Conservation (phyloP, 2,113 vertebrate species). For the Melanerpes formicivorus region DNA sequence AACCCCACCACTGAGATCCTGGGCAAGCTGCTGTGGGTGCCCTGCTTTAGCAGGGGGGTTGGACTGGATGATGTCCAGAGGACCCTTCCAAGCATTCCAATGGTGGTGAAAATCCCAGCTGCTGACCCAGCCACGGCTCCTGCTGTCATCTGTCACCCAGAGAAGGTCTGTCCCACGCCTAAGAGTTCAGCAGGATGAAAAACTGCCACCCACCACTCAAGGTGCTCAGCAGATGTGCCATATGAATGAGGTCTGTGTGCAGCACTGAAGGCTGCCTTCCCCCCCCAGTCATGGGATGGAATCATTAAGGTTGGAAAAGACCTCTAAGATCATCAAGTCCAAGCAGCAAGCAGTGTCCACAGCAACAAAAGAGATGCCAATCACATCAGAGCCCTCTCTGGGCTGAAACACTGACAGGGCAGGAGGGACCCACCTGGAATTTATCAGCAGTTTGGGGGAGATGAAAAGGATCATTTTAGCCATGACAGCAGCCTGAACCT, state of each 20-base stretch:
- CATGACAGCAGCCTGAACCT: not conserved
- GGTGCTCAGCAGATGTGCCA: not conserved
- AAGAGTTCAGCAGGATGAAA: not conserved
- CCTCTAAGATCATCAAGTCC: no score
- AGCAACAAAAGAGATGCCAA: not conserved
- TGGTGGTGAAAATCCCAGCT: not conserved
- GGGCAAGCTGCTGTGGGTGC: no score
- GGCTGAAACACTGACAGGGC: not conserved
- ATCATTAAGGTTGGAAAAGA: no score
- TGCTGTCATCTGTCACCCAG: not conserved
- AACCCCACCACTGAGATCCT: no score
- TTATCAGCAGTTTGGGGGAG: not conserved
- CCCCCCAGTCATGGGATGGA: no score
- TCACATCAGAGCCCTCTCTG: not conserved
- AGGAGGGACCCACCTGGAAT: not conserved
- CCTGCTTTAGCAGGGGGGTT: no score
- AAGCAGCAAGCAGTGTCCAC: not conserved
- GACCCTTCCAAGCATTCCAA: no score
- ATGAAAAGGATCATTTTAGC: not conserved
- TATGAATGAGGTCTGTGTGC: not conserved
- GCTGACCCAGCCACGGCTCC: not conserved
- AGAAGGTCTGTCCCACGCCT: not conserved
- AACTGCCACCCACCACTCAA: fast-evolving
- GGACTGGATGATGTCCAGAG: no score
- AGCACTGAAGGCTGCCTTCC: not conserved